These are phyloP conservation scores for Cryptotis parvus DNA, from an alignment of 2,113 vertebrate genomes.

Conservation along the genomic window DNA sequence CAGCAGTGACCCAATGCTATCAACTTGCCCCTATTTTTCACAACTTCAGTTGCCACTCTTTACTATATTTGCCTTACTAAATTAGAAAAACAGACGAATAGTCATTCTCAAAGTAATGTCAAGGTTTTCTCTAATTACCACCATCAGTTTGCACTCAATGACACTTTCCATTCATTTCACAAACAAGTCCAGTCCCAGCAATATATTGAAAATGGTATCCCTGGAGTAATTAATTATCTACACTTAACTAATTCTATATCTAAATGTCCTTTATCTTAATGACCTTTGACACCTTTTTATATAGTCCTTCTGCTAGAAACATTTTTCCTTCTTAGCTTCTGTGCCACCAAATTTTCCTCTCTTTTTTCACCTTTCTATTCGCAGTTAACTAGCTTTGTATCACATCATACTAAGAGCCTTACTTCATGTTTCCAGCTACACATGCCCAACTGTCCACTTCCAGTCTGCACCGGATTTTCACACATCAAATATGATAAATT, in stretches of 20 bases:
- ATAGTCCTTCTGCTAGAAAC: neutral
- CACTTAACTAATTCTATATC: neutral
- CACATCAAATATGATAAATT: neutral
- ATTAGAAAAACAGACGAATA: neutral
- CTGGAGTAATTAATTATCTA: neutral
- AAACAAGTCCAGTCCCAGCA: neutral
- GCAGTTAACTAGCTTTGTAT: neutral
- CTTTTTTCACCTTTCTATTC: neutral
- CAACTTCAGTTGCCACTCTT: neutral
- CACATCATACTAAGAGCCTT: neutral
- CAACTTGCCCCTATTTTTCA: neutral
- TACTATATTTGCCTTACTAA: neutral
- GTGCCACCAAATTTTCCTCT: neutral
- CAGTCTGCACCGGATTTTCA: neutral
- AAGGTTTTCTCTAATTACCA: neutral
- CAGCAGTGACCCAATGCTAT: neutral
- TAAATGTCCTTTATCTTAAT: neutral
- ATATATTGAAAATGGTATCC: neutral
- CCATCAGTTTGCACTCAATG: neutral
- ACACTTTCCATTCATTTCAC: neutral
- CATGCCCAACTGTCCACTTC: neutral
- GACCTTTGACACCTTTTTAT: neutral
- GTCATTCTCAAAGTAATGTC: slow-evolving; percentile 1
- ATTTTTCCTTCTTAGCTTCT: neutral
- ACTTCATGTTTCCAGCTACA: neutral